phyloP scores from a whole-genome alignment of 2,888 invertebrate species.

The Pseudeuparius sepicola region DNA sequence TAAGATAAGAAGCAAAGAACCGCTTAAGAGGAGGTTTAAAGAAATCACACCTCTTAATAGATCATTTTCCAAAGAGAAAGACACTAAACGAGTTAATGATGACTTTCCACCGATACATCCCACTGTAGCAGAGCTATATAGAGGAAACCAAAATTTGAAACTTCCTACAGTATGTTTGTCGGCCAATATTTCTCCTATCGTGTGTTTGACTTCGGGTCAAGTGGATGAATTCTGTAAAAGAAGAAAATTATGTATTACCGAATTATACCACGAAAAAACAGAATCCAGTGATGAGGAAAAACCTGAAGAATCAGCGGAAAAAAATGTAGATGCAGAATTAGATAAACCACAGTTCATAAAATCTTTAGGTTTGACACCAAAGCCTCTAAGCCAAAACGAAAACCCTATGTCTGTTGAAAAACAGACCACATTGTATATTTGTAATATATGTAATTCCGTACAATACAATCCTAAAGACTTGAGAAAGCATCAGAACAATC shows the following conservation, averaged over 20 bases:
- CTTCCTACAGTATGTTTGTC: constrained; percentile 3
- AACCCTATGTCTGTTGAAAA: constrained; percentile 1
- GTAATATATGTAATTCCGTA: constrained; percentile 25
- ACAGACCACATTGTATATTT: constrained; percentile 17
- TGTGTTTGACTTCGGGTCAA: constrained; percentile 23
- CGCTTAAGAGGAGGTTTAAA: too few relatives aligned
- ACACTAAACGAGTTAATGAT: too few relatives aligned
- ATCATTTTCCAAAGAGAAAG: too few relatives aligned
- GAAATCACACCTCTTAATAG: too few relatives aligned
- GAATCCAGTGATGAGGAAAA: not conserved
- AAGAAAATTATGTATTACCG: too few relatives aligned
- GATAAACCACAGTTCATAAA: constrained; percentile 13
- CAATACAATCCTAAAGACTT: constrained; percentile 20
- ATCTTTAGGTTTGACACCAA: constrained; percentile 17
- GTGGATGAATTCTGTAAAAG: constrained; percentile 23
- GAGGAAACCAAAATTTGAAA: constrained; percentile 5
- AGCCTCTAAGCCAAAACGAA: constrained; percentile 9
- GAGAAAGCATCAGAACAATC: constrained; percentile 22
- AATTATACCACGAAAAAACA: constrained; percentile 4
- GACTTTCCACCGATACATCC: too few relatives aligned
- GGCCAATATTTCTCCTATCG: too few relatives aligned
- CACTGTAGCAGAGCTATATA: constrained; percentile 1
- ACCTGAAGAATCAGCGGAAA: too few relatives aligned
- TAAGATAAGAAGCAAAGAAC: too few relatives aligned
- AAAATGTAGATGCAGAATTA: too few relatives aligned